Evolutionary conservation across 2,797 vertebrate species (phyloP).

Genomic region (Xenopus petersii): DNA sequence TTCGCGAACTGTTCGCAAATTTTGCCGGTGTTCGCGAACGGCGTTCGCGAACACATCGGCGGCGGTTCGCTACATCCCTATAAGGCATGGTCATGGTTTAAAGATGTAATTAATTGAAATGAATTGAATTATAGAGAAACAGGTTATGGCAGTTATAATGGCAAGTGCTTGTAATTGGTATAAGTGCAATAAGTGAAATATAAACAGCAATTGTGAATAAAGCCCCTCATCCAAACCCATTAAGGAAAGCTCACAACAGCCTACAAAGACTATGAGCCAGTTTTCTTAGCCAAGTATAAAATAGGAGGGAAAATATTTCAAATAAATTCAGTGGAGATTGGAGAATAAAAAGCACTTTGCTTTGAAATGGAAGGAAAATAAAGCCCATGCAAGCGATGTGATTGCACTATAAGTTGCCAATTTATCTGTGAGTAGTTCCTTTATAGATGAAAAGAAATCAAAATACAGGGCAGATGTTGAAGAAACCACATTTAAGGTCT

Average conservation of each 20-base stretch:
- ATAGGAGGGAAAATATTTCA: slow-evolving; percentile 51
- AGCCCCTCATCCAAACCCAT: slow-evolving; percentile 47
- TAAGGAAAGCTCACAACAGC: slow-evolving; percentile 7
- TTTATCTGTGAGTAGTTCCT: slow-evolving; percentile 83
- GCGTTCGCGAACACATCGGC: too few relatives aligned
- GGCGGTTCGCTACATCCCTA: too few relatives aligned
- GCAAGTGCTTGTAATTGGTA: not conserved
- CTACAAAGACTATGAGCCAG: not conserved
- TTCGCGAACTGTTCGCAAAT: too few relatives aligned
- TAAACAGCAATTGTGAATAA: slow-evolving; percentile 47
- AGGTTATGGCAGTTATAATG: too few relatives aligned
- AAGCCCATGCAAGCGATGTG: slow-evolving; percentile 78
- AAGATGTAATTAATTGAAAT: too few relatives aligned
- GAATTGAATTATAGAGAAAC: too few relatives aligned
- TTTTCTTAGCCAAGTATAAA: slow-evolving; percentile 26
- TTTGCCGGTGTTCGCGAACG: too few relatives aligned
- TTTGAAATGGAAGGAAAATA: slow-evolving; percentile 58
- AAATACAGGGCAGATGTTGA: slow-evolving; percentile 94
- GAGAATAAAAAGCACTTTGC: slow-evolving; percentile 58
- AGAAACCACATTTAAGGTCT: slow-evolving; percentile 87
- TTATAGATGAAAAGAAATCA: slow-evolving; percentile 92
- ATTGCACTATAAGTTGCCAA: slow-evolving; percentile 80
- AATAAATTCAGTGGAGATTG: slow-evolving; percentile 9
- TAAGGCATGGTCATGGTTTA: too few relatives aligned
- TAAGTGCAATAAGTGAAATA: slow-evolving; percentile 37